Percentiles rank a stretch among this genome's conserved stretches.
phyloP scores from a whole-genome alignment of 23 tunicate species.

The Clavelina lepadiformis region DNA sequence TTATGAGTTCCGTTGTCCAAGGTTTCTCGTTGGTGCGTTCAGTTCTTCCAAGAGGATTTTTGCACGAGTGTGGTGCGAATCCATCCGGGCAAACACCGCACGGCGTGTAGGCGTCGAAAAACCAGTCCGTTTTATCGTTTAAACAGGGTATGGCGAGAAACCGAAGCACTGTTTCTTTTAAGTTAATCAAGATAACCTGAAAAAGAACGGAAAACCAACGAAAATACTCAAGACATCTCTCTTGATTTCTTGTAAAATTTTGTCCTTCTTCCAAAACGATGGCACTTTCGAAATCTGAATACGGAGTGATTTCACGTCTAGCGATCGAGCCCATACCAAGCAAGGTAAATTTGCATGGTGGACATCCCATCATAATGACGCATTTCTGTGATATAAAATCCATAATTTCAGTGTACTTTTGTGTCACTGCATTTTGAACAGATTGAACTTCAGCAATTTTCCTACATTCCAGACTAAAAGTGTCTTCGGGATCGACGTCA shows the following conservation, averaged over 20 bases:
- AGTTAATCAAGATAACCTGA: too few relatives aligned
- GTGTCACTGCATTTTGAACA: too few relatives aligned
- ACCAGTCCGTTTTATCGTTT: slow-evolving; percentile 8
- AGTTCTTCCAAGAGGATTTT: slow-evolving; percentile 28
- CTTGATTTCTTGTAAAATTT: neutral
- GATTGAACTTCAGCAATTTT: too few relatives aligned
- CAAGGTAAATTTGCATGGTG: slow-evolving; percentile 17
- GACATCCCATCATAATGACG: neutral
- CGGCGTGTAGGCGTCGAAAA: slow-evolving; percentile 19
- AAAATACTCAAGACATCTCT: neutral
- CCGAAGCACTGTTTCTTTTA: slow-evolving; percentile 13
- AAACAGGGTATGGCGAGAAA: slow-evolving; percentile 11
- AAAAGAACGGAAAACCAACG: too few relatives aligned
- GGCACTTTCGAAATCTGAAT: slow-evolving; percentile 21
- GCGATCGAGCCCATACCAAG: slow-evolving; percentile 32
- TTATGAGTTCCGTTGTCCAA: neutral
- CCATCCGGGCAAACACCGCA: slow-evolving; percentile 26
- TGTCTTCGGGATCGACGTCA: too few relatives aligned
- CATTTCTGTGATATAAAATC: neutral
- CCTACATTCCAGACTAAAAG: too few relatives aligned
- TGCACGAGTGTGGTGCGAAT: slow-evolving; percentile 14
- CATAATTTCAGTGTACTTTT: neutral
- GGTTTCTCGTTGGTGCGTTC: neutral
- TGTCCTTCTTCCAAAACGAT: slow-evolving; percentile 16
- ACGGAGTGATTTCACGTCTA: slow-evolving; percentile 11